These are phyloP conservation scores for Alexandromys oeconomus DNA, from an alignment of 2,797 vertebrate genomes.

Conservation along the genomic window DNA sequence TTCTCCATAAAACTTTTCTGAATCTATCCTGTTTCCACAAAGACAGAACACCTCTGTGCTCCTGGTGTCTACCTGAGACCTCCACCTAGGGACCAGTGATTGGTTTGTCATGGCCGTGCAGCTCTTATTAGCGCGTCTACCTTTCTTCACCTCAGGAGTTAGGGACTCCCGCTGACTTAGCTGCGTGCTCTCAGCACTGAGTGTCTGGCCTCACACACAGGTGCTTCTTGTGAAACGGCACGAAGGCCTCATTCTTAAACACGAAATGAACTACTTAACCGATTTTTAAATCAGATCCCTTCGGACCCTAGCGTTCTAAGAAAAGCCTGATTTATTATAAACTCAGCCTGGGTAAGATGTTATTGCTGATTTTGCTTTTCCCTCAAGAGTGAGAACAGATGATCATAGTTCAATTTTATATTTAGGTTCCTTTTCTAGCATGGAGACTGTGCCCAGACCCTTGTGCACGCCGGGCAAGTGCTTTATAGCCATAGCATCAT, in stretches of 20 bases:
- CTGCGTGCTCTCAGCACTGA: background rate
- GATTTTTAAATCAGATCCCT: slow-evolving; percentile 34
- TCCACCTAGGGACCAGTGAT: background rate
- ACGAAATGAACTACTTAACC: slow-evolving; percentile 31
- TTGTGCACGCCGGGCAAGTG: background rate
- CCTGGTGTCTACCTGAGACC: background rate
- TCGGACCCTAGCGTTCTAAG: background rate
- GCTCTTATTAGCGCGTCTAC: background rate
- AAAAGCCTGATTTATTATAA: slow-evolving; percentile 22
- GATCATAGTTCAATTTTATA: background rate
- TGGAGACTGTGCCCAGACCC: background rate
- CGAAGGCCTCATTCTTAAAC: background rate
- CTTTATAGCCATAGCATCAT: background rate
- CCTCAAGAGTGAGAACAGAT: slow-evolving; percentile 5
- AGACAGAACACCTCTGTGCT: background rate
- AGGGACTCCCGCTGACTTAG: background rate
- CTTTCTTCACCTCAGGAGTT: background rate
- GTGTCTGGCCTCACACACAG: background rate
- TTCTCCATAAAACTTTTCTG: background rate
- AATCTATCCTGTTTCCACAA: background rate
- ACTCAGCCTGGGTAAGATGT: slow-evolving; percentile 18
- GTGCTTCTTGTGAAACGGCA: slow-evolving; percentile 20
- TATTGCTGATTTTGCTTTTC: background rate
- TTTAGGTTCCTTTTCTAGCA: background rate
- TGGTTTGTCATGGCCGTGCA: background rate